Conservation (phyloP, 1,140 invertebrate genomes). For the Caenorhabditis inopinata region DNA sequence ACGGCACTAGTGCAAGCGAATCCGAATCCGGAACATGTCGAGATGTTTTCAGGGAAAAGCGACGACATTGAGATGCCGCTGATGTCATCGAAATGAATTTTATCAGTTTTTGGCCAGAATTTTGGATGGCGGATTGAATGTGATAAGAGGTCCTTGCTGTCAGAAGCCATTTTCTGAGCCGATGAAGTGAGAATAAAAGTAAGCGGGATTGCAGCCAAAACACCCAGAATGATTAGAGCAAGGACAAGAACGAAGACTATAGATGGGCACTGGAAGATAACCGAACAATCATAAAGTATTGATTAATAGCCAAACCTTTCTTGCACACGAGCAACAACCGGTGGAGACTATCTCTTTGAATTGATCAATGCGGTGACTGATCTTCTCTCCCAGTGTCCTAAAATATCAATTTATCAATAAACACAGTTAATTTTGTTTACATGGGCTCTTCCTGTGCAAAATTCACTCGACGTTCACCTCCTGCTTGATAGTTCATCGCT, state of each 20-base stretch:
- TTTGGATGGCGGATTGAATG: background rate
- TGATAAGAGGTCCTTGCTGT: background rate
- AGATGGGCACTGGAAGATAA: background rate
- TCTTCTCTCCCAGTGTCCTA: background rate
- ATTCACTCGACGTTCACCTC: background rate
- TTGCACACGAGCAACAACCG: background rate
- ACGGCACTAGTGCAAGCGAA: conserved; percentile 35
- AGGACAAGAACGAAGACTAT: background rate
- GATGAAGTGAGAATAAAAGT: background rate
- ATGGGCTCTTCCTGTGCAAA: conserved; percentile 11
- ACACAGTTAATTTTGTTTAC: background rate
- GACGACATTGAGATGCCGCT: conserved; percentile 12
- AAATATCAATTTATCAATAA: background rate
- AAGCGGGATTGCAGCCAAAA: background rate
- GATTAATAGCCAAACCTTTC: background rate
- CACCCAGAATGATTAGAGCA: background rate
- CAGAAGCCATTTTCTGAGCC: background rate
- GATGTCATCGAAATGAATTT: background rate
- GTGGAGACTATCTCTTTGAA: conserved; percentile 4
- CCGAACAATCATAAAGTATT: background rate
- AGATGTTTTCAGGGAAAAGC: conserved; percentile 38
- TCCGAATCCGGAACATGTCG: conserved; percentile 38
- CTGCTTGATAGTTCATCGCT: background rate
- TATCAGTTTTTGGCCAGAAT: background rate
- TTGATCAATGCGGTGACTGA: conserved; percentile 6